Base-by-base conservation (phyloP, 1,140 invertebrate genomes). In the Eriosoma lanigerum region DNA sequence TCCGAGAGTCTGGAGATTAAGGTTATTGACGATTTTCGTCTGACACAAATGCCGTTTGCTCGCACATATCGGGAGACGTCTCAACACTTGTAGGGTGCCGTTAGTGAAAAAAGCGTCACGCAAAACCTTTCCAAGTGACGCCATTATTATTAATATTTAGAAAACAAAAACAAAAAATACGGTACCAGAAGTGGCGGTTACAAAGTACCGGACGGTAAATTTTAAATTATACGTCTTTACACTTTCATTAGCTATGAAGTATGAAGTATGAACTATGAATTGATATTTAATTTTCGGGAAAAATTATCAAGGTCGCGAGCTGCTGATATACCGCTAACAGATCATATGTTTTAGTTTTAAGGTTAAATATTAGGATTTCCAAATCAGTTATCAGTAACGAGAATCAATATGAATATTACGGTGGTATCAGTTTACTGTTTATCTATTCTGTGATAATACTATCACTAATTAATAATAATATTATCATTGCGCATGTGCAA, bases 41-140 rank as follows among this genome's bases (percentile, higher is more conserved):
- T 62, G 56, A 60, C 75, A 62, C 13, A 78, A 26, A 60, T 62
- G 58, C 5, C 75, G 75, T 62, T 48, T 60, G 21, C 21, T 9
- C 17, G 56, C 17, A 29, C 54, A 60, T n/a, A 62, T 46, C 24
- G 75, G 54, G 38, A 44, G 62, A 3, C 56, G 29, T 24, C 56
- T 78, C 75, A 78, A 12, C 15, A 78, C 44, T 21, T 13, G 54
- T 3, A 62, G 15, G 24, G n/a, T 46, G 5, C n/a, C 10, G 24
- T 62, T 62, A 0, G 75, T 26, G 75, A 78, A 68, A 13, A 48
- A 78, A 9, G 75, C 21, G 26, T 21, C 17, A 15, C 75, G 44
- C 32, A 78, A 78, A 17, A 46, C 21, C 26, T 78, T 78, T 17
- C 75, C 75, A 19, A 78, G 38, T 1, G 56, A 62, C 32, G 75